Conservation (phyloP, 2,113 vertebrate genomes). For the human region DNA sequence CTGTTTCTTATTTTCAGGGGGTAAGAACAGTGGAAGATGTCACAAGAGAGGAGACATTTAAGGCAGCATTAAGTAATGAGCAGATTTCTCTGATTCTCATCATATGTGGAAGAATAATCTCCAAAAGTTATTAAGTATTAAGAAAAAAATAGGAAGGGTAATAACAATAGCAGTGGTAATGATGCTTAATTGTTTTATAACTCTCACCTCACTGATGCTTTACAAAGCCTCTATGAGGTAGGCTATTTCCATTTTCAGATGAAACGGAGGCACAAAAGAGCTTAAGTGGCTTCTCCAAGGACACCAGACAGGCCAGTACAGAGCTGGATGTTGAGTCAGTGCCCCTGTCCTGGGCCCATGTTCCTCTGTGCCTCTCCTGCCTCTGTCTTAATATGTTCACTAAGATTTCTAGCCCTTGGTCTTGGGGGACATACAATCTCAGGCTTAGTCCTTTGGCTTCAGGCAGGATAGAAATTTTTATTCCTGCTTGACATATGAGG, state of each 20-base stretch:
- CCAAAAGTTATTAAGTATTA: background rate
- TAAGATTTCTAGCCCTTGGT: background rate
- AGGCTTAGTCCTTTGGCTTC: background rate
- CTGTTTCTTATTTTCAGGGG: background rate
- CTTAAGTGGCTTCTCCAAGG: background rate
- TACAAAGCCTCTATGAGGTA: background rate
- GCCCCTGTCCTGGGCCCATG: background rate
- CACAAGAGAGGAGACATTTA: background rate
- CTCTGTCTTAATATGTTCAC: background rate
- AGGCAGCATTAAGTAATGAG: background rate
- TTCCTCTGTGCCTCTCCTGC: too few species aligned
- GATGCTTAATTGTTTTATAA: background rate
- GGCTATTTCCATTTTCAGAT: background rate
- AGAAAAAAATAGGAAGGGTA: background rate
- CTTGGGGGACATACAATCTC: background rate
- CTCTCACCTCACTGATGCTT: background rate
- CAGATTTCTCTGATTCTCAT: background rate
- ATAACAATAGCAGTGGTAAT: background rate
- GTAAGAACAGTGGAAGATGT: background rate
- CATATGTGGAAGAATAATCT: background rate
- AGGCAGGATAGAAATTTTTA: background rate
- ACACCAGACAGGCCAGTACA: background rate
- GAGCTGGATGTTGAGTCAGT: rapidly evolving
- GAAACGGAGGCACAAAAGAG: background rate
- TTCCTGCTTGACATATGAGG: background rate